Evolutionary conservation across 2,797 vertebrate genomes (phyloP), one percentile per base, ranked within the genome.

Genomic region (Centropyge bicolor): DNA sequence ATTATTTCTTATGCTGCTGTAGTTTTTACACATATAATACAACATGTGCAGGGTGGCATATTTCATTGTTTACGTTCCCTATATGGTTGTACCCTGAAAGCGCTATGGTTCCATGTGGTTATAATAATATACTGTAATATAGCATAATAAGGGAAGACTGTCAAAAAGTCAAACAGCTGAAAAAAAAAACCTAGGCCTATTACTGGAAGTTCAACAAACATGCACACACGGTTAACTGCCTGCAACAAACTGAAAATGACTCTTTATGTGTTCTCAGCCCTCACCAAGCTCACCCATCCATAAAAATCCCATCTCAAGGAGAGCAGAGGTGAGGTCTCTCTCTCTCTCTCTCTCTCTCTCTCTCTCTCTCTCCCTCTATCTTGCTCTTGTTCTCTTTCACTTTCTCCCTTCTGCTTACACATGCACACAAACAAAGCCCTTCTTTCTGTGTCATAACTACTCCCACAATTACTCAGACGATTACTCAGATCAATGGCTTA

Each of bases 271-370:
- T 95, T 95, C 92, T 91, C 93, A 92, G 93, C 89, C 92, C 93
- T 94, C 92, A 92, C 92, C 91, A 87, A 85, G 93, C 91, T 93
- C 94, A 95, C 86, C 92, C 94, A 95, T 92, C 95, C 95, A 95
- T 95, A 94, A 95, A 96, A 95, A 95, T 95, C 94, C 94, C 95
- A 95, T 96, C 95, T 95, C 94, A 93, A 93, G 92, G 93, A 95
- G 94, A 95, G 94, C 94, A 94, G 92, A 95, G 94, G 94, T 96
- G 95, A 96, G 92, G 90, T 94, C 94, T 94, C 89, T 84, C 88
- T 92, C 87, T 67, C 83, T 60, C 83, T 14, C 75, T 56, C 87
- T 35, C 76, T 57, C 65, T 63, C 78, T 68, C 64, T 81, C 83
- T 60, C 83, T 14, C 75, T 56, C 87, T 35, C 76, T 57, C 65